phyloP scores from a whole-genome alignment of 2,113 vertebrate species.

The Oreochromis spilurus region DNA sequence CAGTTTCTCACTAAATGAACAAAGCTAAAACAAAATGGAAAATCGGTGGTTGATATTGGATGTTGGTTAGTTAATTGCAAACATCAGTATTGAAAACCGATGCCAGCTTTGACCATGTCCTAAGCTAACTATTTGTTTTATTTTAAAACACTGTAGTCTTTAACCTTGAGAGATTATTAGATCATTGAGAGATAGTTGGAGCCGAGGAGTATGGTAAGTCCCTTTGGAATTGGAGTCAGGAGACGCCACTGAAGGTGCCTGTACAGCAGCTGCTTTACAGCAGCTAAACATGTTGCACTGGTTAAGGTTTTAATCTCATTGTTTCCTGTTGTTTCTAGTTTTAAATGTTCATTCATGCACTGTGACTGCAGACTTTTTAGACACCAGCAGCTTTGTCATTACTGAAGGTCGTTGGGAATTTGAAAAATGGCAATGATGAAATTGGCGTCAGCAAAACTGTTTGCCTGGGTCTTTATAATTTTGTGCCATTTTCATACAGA shows the following conservation, averaged over 20 bases:
- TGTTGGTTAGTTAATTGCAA: background rate
- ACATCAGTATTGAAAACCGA: background rate
- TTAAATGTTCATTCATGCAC: background rate
- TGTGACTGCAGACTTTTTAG: accelerated
- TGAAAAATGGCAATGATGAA: background rate
- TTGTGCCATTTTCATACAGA: background rate
- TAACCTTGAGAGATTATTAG: background rate
- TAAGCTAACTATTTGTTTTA: background rate
- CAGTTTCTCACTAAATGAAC: background rate
- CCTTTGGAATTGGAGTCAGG: too few species aligned
- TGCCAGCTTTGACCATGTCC: background rate
- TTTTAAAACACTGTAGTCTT: background rate
- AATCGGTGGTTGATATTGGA: background rate
- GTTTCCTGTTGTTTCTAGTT: background rate
- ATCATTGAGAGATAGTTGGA: background rate
- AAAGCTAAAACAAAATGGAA: background rate
- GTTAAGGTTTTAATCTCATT: background rate
- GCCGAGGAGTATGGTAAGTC: background rate
- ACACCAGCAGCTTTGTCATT: background rate
- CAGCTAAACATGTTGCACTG: background rate
- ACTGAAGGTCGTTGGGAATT: background rate
- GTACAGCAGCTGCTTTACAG: background rate
- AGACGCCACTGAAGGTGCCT: accelerated
- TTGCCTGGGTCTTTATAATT: background rate
- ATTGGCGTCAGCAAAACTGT: background rate